Evolutionary conservation across 2,888 invertebrate genomes (phyloP), one percentile per base, ranked within the genome.

Genomic region (Corbicula japonica): DNA sequence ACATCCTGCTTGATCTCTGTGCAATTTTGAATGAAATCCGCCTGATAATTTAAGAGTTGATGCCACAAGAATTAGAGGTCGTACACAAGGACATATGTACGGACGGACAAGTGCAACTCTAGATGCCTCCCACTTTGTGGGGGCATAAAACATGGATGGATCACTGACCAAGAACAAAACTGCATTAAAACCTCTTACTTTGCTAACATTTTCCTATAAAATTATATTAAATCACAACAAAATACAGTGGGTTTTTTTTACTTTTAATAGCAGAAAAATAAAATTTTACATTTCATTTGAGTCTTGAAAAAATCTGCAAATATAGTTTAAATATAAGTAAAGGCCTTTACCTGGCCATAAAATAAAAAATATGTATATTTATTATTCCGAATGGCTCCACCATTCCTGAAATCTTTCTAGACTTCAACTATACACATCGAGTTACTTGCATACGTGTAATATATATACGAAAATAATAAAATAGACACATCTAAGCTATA

Each of bases 231-330:
- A n/a, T n/a, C n/a, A 30, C 32, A 61, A 48, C n/a, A 70, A 66
- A 46, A 70, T 34, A 70, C 41, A 32, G 23, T 10, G n/a, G 21
- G 6, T 66, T 72, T 58, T 66, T 74, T 73, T 58, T 78, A 76
- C 56, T 81, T 89, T 90, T 90, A 89, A 88, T 89, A 88, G 87
- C 90, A 90, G 88, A 90, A 90, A 90, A 89, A 90, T 90, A 90
- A 89, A 90, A 89, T 89, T 83, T 88, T 89, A 89, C 88, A 89
- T 86, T 83, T 89, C 80, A 86, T 87, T 83, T 85, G 83, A 82
- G 81, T 86, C 81, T 85, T 86, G 85, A 76, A 62, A 73, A 52
- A 76, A 76, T 76, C 76, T 76, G 86, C 87, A 90, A 89, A 90
- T 90, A 89, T 89, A 88, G 88, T 86, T 69, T 74, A 74, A 81